A percentile compares a stretch with the other conserved stretches of the same genome.
Conservation (phyloP, 2,797 vertebrate species). For the Sebastes taczanowskii region DNA sequence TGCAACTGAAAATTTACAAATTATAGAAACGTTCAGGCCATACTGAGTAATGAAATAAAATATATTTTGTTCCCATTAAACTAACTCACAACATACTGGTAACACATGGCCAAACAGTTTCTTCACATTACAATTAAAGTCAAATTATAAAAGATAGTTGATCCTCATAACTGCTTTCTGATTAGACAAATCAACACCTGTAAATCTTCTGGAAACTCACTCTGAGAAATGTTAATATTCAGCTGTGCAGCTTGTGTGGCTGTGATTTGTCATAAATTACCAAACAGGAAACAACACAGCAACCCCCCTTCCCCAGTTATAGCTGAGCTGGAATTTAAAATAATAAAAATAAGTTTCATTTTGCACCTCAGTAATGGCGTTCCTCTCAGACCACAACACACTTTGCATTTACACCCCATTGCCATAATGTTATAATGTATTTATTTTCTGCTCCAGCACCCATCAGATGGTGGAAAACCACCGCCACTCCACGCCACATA, state of each 20-base stretch:
- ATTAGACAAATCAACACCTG: background rate
- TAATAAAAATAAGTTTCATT: background rate
- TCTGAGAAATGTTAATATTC: background rate
- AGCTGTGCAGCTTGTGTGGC: background rate
- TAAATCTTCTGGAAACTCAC: background rate
- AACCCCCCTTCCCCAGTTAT: background rate
- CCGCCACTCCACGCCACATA: background rate
- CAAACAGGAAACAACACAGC: background rate
- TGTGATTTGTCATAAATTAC: background rate
- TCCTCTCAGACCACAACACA: background rate
- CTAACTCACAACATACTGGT: background rate
- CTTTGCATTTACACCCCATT: background rate
- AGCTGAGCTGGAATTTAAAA: background rate
- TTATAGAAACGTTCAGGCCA: background rate
- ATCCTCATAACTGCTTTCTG: background rate
- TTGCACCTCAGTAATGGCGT: background rate
- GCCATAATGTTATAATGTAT: background rate
- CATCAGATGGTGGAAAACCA: background rate
- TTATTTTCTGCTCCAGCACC: slow-evolving; percentile 6
- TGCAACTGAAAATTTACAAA: background rate
- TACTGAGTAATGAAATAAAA: background rate
- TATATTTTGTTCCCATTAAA: background rate
- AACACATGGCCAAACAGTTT: background rate
- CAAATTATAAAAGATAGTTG: background rate
- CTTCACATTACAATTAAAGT: background rate